phyloP scores from a whole-genome alignment of 2,113 vertebrate species.

The Puffinus mauretanicus region DNA sequence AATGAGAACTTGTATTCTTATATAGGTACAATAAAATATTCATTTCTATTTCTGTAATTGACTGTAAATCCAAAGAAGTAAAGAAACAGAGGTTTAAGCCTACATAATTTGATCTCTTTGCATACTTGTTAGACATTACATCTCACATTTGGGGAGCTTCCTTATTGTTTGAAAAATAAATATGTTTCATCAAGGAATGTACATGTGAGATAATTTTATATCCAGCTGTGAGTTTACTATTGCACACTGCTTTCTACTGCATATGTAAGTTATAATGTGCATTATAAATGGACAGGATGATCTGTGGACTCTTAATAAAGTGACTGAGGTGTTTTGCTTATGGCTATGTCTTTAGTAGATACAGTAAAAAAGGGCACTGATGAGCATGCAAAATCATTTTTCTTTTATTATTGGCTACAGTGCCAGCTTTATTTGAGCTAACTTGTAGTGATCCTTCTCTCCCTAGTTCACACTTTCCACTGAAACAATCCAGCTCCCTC shows the following conservation, averaged over 20 bases:
- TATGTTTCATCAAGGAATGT: background rate
- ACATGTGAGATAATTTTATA: background rate
- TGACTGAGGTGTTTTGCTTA: background rate
- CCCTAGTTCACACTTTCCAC: background rate
- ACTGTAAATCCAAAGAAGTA: background rate
- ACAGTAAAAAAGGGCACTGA: background rate
- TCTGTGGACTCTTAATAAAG: background rate
- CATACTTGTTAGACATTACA: background rate
- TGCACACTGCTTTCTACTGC: background rate
- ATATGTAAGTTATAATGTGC: background rate
- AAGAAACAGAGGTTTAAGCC: background rate
- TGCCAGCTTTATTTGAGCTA: background rate
- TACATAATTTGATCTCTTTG: background rate
- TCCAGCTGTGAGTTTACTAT: background rate
- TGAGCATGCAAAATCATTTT: background rate
- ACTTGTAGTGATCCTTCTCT: background rate
- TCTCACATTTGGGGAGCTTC: background rate
- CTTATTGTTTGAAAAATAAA: background rate
- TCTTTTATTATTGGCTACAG: background rate
- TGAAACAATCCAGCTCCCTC: background rate
- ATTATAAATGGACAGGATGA: background rate
- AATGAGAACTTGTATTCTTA: background rate
- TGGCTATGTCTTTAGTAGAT: background rate
- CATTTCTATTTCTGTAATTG: background rate
- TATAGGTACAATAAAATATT: background rate